Conservation (phyloP, 2,888 invertebrate genomes). For the Gastrophysa polygoni region DNA sequence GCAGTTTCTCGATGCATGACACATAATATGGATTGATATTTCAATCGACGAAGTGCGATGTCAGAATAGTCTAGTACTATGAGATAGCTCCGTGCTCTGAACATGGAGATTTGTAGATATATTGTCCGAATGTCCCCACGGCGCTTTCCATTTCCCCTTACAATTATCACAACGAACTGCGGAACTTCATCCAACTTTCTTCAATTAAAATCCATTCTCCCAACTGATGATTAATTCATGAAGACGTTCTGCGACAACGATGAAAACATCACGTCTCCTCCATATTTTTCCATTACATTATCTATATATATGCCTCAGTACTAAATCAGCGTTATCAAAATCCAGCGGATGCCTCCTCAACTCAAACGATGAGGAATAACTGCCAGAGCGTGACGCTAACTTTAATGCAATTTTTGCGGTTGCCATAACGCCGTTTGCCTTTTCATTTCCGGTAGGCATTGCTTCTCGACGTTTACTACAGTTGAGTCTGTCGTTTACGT, state of each 20-base stretch:
- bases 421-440: constrained; percentile 47
- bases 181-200: background rate
- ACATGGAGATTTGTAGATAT: background rate
- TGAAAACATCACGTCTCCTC: constrained; percentile 49
- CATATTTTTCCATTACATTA: constrained; percentile 60
- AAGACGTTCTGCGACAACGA: constrained; percentile 25
- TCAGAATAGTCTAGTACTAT: too few species aligned
- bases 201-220: constrained; percentile 28
- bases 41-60: too few species aligned
- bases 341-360: constrained; percentile 46
- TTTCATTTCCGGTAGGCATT: constrained; percentile 44
- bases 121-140: background rate
- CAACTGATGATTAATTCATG: constrained; percentile 32
- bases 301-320: constrained; percentile 57
- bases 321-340: constrained; percentile 59
- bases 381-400: constrained; percentile 55
- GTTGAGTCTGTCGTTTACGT: too few species aligned
- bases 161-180: background rate
- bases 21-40: too few species aligned
- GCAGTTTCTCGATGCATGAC: too few species aligned
- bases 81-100: too few species aligned
- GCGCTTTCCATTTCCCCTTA: background rate
- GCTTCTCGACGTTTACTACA: background rate
- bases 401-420: constrained; percentile 56
- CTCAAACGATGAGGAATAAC: constrained; percentile 61